Percentiles rank a stretch among this genome's conserved stretches.
Evolutionary conservation across 2,113 vertebrate species (phyloP).

Genomic region (Argyrosomus japonicus): DNA sequence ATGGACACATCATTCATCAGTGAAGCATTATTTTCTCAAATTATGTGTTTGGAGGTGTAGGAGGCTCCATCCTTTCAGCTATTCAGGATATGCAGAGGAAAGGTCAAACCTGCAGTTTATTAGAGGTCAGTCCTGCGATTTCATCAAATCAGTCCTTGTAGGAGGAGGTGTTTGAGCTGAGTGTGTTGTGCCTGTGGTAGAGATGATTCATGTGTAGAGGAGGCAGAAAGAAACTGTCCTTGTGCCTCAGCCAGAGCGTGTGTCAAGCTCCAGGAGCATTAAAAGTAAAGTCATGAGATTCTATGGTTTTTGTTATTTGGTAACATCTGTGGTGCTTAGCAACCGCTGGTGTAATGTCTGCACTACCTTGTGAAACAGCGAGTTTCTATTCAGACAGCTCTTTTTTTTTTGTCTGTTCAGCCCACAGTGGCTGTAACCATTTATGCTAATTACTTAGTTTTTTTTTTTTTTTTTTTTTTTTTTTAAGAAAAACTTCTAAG

Average conservation of each 20-base stretch:
- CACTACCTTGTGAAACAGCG: background rate
- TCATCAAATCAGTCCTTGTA: background rate
- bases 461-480: background rate
- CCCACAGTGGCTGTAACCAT: background rate
- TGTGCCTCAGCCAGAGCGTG: background rate
- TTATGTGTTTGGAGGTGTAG: conserved; percentile 5
- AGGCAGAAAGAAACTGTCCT: background rate
- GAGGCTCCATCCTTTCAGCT: conserved; percentile 1
- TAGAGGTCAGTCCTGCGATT: conserved; percentile 13
- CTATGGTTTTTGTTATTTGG: background rate
- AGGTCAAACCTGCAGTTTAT: conserved; percentile 39
- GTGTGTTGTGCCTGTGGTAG: background rate
- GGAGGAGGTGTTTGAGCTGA: conserved; percentile 4
- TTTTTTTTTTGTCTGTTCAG: background rate
- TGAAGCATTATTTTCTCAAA: background rate
- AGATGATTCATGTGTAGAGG: conserved; percentile 36
- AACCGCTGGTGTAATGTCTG: background rate
- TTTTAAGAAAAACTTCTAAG: background rate
- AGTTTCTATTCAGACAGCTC: background rate
- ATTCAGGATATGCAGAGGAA: background rate
- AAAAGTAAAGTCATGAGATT: background rate
- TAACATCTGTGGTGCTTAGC: background rate
- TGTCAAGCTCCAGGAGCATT: background rate
- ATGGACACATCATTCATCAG: conserved; percentile 9
- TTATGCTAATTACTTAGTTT: conserved; percentile 7